phyloP scores from a whole-genome alignment of 1,140 invertebrate genomes.

The Sarcophaga peregrina region DNA sequence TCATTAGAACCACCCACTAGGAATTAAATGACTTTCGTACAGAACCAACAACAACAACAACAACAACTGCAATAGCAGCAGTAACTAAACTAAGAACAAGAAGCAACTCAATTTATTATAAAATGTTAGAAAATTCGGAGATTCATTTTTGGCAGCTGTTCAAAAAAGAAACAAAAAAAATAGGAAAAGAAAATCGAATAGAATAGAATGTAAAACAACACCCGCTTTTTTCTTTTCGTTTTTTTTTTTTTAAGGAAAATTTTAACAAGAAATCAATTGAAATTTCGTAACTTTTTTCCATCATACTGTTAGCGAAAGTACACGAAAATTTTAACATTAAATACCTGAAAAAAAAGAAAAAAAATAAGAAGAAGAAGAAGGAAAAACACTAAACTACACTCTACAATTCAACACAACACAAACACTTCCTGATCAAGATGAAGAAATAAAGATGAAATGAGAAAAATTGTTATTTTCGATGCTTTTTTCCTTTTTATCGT shows the following conservation, averaged over 20 bases:
- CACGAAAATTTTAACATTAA: neutral
- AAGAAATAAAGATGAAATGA: constrained; percentile 27
- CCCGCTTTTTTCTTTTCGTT: neutral
- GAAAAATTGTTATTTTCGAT: neutral
- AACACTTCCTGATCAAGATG: constrained; percentile 26
- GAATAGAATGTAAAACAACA: neutral
- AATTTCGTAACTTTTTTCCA: neutral
- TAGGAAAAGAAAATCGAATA: neutral
- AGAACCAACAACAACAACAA: too few relatives aligned
- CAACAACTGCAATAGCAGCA: too few relatives aligned
- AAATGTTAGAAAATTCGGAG: neutral
- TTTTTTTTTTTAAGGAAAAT: neutral
- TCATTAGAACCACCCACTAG: constrained; percentile 26
- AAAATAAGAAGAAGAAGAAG: neutral
- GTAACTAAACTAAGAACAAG: neutral
- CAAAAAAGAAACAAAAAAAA: neutral
- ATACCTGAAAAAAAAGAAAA: neutral
- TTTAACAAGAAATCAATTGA: constrained; percentile 25
- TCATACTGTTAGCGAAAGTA: neutral
- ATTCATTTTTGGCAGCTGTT: neutral
- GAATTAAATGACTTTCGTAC: neutral
- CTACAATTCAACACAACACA: neutral
- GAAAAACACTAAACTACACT: neutral
- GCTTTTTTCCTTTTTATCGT: neutral
- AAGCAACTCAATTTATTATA: constrained; percentile 8